phyloP scores from a whole-genome alignment of 2,888 invertebrate species.

The Phrixothrix hirtus region DNA sequence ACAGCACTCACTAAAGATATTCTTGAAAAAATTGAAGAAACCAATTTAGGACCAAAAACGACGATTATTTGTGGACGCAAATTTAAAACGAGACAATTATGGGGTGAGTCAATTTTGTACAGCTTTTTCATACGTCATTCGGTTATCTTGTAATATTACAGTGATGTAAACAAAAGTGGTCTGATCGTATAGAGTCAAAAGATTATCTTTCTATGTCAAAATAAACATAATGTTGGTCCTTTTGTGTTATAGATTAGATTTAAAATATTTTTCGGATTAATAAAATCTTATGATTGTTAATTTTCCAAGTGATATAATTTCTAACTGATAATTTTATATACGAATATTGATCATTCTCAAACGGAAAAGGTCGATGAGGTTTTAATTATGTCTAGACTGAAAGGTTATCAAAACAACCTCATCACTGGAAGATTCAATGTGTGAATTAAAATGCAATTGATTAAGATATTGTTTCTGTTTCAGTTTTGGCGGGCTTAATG shows the following conservation, averaged over 20 bases:
- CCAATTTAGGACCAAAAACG: slow-evolving; percentile 44
- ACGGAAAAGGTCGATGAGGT: neutral
- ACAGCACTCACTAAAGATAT: slow-evolving; percentile 50
- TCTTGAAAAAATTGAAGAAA: slow-evolving; percentile 47
- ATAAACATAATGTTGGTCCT: slow-evolving; percentile 13
- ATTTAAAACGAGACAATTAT: slow-evolving; percentile 46
- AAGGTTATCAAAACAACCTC: slow-evolving; percentile 18
- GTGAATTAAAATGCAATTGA: too few species aligned
- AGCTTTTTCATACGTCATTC: neutral
- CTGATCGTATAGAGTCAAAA: slow-evolving; percentile 20
- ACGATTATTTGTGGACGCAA: slow-evolving; percentile 48
- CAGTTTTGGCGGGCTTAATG: slow-evolving; percentile 60
- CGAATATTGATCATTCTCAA: neutral
- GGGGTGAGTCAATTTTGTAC: slow-evolving; percentile 45
- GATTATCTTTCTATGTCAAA: slow-evolving; percentile 16
- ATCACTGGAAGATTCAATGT: too few species aligned
- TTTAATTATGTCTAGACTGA: slow-evolving; percentile 22
- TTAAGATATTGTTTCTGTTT: too few species aligned
- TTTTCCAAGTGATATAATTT: too few species aligned
- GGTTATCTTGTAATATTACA: neutral
- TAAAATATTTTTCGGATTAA: too few species aligned
- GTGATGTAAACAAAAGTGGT: slow-evolving; percentile 19
- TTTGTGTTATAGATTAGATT: too few species aligned
- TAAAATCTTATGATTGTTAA: too few species aligned
- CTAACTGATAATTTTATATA: too few species aligned